phyloP scores from a whole-genome alignment of 2,797 vertebrate genomes.

The Anguilla obscura region DNA sequence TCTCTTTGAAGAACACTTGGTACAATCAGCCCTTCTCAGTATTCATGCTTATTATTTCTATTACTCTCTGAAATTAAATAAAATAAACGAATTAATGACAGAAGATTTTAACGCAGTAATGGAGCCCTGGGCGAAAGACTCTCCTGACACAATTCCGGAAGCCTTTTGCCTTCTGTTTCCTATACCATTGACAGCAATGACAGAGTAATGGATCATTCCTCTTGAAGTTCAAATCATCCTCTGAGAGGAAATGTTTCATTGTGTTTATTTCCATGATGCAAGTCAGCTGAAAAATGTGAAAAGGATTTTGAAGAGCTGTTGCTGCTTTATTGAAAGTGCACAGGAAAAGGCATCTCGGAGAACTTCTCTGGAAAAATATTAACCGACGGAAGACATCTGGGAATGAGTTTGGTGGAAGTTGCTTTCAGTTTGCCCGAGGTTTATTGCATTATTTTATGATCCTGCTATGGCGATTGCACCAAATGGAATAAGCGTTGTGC shows the following conservation, averaged over 20 bases:
- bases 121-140: neutral
- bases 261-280: neutral
- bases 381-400: neutral
- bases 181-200: neutral
- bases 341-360: neutral
- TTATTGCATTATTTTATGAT: neutral
- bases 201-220: slow-evolving; percentile 8
- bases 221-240: neutral
- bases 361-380: neutral
- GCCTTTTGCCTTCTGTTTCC: neutral
- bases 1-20: slow-evolving; percentile 13
- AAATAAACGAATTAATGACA: slow-evolving; percentile 5
- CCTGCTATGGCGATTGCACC: neutral
- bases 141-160: slow-evolving; percentile 7
- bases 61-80: slow-evolving; percentile 29
- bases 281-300: neutral
- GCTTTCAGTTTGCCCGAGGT: neutral
- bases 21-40: slow-evolving; percentile 26
- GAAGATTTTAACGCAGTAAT: slow-evolving; percentile 7
- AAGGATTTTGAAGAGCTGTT: neutral
- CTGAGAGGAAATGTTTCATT: neutral
- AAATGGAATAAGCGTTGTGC: neutral
- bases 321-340: neutral
- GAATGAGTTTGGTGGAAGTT: neutral
- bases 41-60: slow-evolving; percentile 40